These are phyloP conservation scores for Siderastrea siderea DNA, from an alignment of 92 coral and sea anemone genomes.

Conservation along the genomic window DNA sequence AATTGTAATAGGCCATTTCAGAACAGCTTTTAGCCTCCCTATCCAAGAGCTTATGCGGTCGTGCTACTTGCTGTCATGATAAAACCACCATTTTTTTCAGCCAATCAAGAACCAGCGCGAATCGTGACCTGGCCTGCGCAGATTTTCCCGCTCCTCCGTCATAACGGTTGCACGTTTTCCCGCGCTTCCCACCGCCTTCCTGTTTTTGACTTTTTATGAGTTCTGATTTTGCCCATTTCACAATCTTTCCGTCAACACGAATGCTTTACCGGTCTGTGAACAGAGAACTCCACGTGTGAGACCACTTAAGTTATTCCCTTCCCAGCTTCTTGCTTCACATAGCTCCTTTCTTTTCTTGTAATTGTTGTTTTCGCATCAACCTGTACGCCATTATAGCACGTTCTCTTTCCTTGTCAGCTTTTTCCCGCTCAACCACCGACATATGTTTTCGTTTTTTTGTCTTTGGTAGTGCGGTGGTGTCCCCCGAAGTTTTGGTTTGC, in stretches of 20 bases:
- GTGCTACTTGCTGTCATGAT: no score
- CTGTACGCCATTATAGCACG: constrained; percentile 82
- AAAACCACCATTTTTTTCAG: no score
- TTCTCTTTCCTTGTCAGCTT: constrained; percentile 82
- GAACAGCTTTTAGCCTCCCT: no score
- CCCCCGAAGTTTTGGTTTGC: neutral
- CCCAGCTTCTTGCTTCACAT: neutral
- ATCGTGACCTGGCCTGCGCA: neutral
- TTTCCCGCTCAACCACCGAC: constrained; percentile 77
- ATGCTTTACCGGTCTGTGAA: neutral
- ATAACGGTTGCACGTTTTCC: neutral
- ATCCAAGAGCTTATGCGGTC: no score
- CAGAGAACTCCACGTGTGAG: neutral
- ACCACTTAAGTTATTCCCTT: neutral
- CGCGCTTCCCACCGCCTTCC: neutral
- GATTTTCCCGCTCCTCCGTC: neutral
- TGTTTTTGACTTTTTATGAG: neutral
- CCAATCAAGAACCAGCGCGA: neutral
- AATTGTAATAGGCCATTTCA: no score
- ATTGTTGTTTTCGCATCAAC: constrained; percentile 61
- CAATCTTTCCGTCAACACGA: neutral
- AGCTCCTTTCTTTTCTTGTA: constrained; percentile 13
- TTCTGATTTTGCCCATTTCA: no score
- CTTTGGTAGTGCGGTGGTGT: constrained; percentile 38
- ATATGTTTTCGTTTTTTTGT: constrained; percentile 90